Evolutionary conservation across 1,140 invertebrate genomes (phyloP).

Genomic region (Zaprionus capensis): DNA sequence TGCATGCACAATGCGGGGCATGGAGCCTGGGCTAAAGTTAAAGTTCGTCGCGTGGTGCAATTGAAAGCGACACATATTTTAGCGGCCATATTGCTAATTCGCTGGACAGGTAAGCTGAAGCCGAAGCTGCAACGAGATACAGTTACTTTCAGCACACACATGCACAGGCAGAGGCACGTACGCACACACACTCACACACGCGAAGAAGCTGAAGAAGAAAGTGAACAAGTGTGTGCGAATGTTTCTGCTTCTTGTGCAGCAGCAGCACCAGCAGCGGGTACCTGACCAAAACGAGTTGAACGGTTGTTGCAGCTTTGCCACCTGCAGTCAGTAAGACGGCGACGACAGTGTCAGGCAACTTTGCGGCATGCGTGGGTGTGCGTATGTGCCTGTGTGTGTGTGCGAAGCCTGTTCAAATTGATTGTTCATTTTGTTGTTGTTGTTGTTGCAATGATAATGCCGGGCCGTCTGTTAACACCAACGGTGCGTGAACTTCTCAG

Average conservation of each 20-base stretch:
- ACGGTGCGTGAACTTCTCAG: slow-evolving; percentile 38
- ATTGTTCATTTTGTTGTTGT: slow-evolving; percentile 48
- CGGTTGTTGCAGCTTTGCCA: slow-evolving; percentile 27
- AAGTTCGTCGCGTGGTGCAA: slow-evolving; percentile 55
- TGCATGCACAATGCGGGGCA: slow-evolving; percentile 15
- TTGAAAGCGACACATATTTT: slow-evolving; percentile 70
- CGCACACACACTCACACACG: slow-evolving; percentile 22
- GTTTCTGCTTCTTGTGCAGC: slow-evolving; percentile 57
- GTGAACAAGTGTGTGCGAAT: slow-evolving; percentile 76
- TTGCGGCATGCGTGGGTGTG: slow-evolving; percentile 37
- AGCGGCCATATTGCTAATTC: slow-evolving; percentile 57
- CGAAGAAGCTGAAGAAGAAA: slow-evolving; percentile 65
- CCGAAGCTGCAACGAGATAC: slow-evolving; percentile 47
- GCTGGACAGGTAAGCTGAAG: slow-evolving; percentile 55
- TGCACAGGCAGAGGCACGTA: slow-evolving; percentile 11
- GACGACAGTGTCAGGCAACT: slow-evolving; percentile 44
- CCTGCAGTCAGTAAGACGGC: slow-evolving; percentile 36
- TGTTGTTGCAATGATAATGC: slow-evolving; percentile 55
- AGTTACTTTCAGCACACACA: slow-evolving; percentile 61
- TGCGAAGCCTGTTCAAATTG: slow-evolving; percentile 51
- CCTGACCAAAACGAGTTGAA: slow-evolving; percentile 58
- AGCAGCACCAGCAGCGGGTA: slow-evolving; percentile 11
- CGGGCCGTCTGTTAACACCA: slow-evolving; percentile 54
- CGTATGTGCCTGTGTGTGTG: slow-evolving; percentile 21
- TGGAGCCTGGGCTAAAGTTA: slow-evolving; percentile 62